Conservation (phyloP, 2,797 vertebrate genomes). For the Sardinella longiceps region DNA sequence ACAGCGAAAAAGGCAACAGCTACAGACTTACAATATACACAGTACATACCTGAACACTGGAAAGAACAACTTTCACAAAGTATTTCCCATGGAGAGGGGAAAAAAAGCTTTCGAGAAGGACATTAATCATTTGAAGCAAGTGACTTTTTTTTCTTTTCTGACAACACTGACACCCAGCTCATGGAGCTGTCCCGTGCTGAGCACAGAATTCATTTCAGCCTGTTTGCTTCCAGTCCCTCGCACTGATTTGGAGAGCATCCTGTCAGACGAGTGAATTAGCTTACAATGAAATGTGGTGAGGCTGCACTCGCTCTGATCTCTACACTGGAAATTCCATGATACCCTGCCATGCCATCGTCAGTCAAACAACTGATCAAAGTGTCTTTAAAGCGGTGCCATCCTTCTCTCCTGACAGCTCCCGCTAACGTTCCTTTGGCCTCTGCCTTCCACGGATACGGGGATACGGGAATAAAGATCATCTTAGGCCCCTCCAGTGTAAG, state of each 20-base stretch:
- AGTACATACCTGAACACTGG: conserved; percentile 16
- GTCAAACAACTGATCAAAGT: neutral
- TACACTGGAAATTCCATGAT: neutral
- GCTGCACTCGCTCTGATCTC: neutral
- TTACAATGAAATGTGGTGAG: neutral
- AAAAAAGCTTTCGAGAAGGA: neutral
- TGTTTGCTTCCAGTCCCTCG: neutral
- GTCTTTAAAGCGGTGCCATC: neutral
- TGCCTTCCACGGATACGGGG: neutral
- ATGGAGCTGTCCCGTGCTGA: neutral
- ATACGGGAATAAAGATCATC: neutral
- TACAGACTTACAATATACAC: conserved; percentile 14
- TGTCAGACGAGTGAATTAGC: conserved; percentile 1
- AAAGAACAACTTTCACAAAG: neutral
- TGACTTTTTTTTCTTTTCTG: conserved; percentile 5
- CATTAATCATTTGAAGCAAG: conserved; percentile 8
- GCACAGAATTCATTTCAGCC: conserved; percentile 5
- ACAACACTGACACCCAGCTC: conserved; percentile 19
- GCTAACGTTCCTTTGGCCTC: neutral
- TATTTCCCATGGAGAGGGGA: neutral
- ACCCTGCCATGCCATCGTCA: conserved; percentile 12
- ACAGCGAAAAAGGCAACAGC: neutral
- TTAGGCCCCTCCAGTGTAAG: conserved; percentile 13
- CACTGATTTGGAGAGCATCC: neutral
- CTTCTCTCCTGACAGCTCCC: neutral